These are phyloP conservation scores for Hesperia comma DNA, from an alignment of 2,888 invertebrate genomes.

Conservation along the genomic window DNA sequence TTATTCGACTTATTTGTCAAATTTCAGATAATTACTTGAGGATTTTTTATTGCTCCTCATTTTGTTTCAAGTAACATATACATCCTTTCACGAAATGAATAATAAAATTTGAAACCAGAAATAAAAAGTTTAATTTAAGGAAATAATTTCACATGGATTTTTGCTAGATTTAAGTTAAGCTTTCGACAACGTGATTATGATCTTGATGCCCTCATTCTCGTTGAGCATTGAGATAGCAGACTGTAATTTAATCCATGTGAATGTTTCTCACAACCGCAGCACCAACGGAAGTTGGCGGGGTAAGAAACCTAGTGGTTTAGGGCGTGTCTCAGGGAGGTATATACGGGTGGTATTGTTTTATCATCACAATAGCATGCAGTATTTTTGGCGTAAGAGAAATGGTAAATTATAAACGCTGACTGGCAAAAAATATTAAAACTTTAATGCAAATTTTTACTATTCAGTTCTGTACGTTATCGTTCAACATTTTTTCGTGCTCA, in stretches of 20 bases:
- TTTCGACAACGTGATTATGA: slow-evolving; percentile 46
- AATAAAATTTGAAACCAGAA: too few species aligned
- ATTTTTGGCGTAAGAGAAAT: not conserved
- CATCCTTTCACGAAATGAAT: too few species aligned
- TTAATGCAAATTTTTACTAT: too few species aligned
- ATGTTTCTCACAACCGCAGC: slow-evolving; percentile 67
- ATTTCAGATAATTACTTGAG: slow-evolving; percentile 16
- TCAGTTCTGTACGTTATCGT: too few species aligned
- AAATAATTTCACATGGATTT: not conserved
- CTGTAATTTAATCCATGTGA: slow-evolving; percentile 67
- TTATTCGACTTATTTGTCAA: slow-evolving; percentile 44
- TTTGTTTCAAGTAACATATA: not conserved
- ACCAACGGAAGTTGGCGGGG: slow-evolving; percentile 60
- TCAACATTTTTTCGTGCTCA: too few species aligned
- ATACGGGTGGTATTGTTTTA: slow-evolving; percentile 53
- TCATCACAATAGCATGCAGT: slow-evolving; percentile 25
- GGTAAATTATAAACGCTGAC: too few species aligned
- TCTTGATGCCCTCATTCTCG: slow-evolving; percentile 43
- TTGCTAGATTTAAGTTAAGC: slow-evolving; percentile 11
- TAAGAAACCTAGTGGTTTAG: slow-evolving; percentile 53
- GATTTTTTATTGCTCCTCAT: slow-evolving; percentile 15
- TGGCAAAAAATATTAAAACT: too few species aligned
- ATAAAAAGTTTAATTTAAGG: too few species aligned
- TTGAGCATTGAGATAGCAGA: slow-evolving; percentile 47
- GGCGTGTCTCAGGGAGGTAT: slow-evolving; percentile 57